A percentile compares a stretch with the other conserved stretches of the same genome.
These are phyloP conservation scores for Odontophorus gujanensis DNA, from an alignment of 2,113 vertebrate species.

Conservation along the genomic window DNA sequence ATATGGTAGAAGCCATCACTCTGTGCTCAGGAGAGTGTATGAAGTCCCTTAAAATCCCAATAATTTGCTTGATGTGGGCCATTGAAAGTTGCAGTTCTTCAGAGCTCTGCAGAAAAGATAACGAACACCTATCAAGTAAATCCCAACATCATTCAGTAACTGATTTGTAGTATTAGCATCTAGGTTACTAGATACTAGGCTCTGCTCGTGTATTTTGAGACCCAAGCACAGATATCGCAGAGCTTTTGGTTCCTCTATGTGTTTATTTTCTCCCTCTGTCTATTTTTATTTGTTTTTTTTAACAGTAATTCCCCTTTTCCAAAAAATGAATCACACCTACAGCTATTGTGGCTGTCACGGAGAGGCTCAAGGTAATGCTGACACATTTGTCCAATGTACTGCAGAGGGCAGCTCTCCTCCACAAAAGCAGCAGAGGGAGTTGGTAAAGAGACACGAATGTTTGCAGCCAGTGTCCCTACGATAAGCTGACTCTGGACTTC, in stretches of 20 bases:
- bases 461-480: background rate
- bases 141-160: background rate
- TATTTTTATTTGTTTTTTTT: background rate
- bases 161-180: background rate
- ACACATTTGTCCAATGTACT: background rate
- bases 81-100: constrained; percentile 89
- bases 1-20: constrained; percentile 94
- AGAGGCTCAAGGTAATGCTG: background rate
- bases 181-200: background rate
- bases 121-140: background rate
- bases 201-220: background rate
- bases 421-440: background rate
- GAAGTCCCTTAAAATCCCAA: constrained; percentile 93
- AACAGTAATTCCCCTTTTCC: background rate
- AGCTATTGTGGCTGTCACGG: background rate
- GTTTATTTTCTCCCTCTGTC: background rate
- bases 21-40: constrained; percentile 91
- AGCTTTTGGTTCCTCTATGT: background rate
- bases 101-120: constrained; percentile 79
- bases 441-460: fast-evolving
- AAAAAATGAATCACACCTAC: background rate
- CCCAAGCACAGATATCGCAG: background rate
- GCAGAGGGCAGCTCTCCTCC: constrained; percentile 54
- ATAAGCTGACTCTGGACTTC: background rate
- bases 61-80: constrained; percentile 93